phyloP scores from a whole-genome alignment of 2,888 invertebrate genomes.

The Leptinotarsa juncta region DNA sequence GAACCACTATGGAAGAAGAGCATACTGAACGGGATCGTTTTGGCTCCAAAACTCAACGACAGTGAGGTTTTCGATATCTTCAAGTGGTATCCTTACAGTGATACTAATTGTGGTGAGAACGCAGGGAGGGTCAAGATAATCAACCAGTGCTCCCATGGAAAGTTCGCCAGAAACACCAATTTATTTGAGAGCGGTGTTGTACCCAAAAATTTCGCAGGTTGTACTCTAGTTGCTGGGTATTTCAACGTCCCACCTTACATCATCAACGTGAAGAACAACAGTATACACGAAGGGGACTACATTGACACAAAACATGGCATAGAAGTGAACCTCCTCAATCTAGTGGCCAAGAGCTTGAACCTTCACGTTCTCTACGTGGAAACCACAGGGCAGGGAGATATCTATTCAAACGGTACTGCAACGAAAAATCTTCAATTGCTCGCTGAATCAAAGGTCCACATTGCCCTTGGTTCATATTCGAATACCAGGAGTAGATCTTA shows the following conservation, averaged over 20 bases:
- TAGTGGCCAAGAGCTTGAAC: slow-evolving; percentile 43
- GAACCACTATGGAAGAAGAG: background rate
- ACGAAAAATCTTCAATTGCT: slow-evolving; percentile 53
- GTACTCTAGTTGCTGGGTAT: slow-evolving; percentile 28
- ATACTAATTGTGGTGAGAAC: slow-evolving; percentile 3
- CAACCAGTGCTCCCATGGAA: slow-evolving; percentile 21
- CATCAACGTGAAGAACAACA: slow-evolving; percentile 42
- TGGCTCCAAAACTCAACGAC: slow-evolving; percentile 8
- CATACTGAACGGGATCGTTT: background rate
- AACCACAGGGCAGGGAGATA: slow-evolving; percentile 35
- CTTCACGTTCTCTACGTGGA: slow-evolving; percentile 39
- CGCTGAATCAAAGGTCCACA: slow-evolving; percentile 50
- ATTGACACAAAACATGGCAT: slow-evolving; percentile 39
- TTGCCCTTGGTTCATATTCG: slow-evolving; percentile 58
- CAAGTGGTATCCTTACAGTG: slow-evolving; percentile 19
- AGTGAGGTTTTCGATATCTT: slow-evolving; percentile 10
- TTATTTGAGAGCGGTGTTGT: background rate
- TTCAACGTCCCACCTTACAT: slow-evolving; percentile 58
- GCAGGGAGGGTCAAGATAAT: background rate
- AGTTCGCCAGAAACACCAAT: slow-evolving; percentile 14
- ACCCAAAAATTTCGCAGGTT: background rate
- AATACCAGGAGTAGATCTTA: slow-evolving; percentile 52
- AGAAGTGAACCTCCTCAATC: slow-evolving; percentile 45
- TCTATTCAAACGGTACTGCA: slow-evolving; percentile 51
- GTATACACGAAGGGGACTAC: slow-evolving; percentile 15